A percentile compares a stretch with the other conserved stretches of the same genome.
Conservation (phyloP, 2,113 vertebrate genomes). For the Cacatua alba region DNA sequence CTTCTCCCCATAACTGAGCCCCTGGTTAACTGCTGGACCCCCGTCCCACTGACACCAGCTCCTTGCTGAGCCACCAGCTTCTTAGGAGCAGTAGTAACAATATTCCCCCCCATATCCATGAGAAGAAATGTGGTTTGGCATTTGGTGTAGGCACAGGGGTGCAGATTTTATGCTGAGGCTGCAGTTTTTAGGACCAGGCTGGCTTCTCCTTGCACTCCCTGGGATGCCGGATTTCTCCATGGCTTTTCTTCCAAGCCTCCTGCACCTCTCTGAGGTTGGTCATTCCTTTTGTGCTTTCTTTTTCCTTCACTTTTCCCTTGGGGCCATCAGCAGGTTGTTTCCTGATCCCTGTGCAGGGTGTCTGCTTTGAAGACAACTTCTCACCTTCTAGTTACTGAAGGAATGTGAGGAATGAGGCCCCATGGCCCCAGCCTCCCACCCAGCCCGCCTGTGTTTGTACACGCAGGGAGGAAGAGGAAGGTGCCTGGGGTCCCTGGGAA, state of each 20-base stretch:
- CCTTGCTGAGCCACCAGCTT: not conserved
- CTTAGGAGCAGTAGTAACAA: not conserved
- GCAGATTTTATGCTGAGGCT: not conserved
- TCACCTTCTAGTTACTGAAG: conserved; percentile 35
- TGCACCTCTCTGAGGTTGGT: not conserved
- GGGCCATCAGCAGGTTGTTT: conserved; percentile 33
- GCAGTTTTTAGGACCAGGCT: not conserved
- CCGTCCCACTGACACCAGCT: not conserved
- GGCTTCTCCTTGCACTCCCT: not conserved
- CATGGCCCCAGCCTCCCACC: not conserved
- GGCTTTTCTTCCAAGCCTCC: not conserved
- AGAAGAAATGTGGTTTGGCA: not conserved
- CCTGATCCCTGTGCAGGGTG: not conserved
- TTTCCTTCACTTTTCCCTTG: not conserved
- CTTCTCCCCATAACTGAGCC: not conserved
- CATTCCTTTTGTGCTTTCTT: not conserved
- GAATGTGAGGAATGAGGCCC: conserved; percentile 66
- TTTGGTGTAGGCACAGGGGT: not conserved
- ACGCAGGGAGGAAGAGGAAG: not conserved
- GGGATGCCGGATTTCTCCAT: not conserved
- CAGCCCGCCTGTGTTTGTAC: not conserved
- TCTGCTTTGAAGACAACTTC: conserved; percentile 48
- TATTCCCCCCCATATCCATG: accelerated
- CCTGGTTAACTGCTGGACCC: not conserved
- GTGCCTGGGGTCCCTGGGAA: not conserved